These are phyloP conservation scores for Origma solitaria DNA, from an alignment of 2,113 vertebrate species.

Conservation along the genomic window DNA sequence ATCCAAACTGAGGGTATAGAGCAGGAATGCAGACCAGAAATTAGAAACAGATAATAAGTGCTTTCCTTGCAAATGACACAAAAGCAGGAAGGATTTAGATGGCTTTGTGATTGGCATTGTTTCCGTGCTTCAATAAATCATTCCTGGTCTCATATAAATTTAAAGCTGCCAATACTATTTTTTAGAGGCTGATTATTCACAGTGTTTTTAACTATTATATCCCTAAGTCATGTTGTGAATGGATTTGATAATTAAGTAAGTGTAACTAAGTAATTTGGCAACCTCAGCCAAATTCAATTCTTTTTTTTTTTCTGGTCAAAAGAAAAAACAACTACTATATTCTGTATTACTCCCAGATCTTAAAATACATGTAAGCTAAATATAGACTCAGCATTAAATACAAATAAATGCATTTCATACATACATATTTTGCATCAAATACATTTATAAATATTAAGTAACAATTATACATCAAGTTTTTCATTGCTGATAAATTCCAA, in stretches of 20 bases:
- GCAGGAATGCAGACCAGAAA: conserved; percentile 54
- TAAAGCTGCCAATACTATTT: conserved; percentile 13
- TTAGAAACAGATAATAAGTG: conserved; percentile 43
- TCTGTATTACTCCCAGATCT: background rate
- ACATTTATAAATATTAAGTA: background rate
- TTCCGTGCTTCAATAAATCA: conserved; percentile 14
- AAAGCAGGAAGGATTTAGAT: conserved; percentile 6
- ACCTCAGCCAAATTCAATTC: background rate
- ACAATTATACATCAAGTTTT: background rate
- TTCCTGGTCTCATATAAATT: background rate
- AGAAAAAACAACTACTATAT: background rate
- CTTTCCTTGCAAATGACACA: conserved; percentile 26
- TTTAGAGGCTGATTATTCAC: background rate
- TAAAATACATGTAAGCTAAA: background rate
- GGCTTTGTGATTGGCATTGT: background rate
- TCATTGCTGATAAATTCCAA: background rate
- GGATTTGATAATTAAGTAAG: conserved; percentile 48
- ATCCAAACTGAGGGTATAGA: conserved; percentile 18
- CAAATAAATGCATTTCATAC: background rate
- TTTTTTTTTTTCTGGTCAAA: background rate
- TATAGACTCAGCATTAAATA: background rate
- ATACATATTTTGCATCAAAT: background rate
- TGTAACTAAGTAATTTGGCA: background rate
- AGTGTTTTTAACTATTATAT: background rate
- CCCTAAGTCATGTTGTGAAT: background rate